phyloP scores from a whole-genome alignment of 1,140 invertebrate genomes.

The Microplitis demolitor region DNA sequence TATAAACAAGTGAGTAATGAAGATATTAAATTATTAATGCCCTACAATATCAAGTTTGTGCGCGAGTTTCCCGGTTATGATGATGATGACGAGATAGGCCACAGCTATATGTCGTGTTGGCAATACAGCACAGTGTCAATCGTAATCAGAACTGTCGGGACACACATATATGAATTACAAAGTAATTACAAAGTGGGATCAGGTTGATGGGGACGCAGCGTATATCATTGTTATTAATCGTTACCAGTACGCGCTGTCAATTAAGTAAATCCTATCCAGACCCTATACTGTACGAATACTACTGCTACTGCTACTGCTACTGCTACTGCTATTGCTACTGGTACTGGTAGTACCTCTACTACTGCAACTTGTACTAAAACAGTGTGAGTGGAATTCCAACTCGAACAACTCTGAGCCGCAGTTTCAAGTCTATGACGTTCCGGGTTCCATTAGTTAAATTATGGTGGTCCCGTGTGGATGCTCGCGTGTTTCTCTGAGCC shows the following conservation, averaged over 20 bases:
- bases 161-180: conserved; percentile 5
- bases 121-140: not conserved
- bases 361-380: too few relatives aligned
- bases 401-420: conserved; percentile 18
- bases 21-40: too few relatives aligned
- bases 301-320: too few relatives aligned
- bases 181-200: conserved; percentile 11
- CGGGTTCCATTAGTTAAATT: conserved; percentile 22
- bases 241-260: conserved; percentile 17
- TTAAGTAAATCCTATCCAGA: conserved; percentile 17
- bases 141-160: not conserved
- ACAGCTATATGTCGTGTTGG: not conserved
- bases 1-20: too few relatives aligned
- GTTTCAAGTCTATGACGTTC: conserved; percentile 18
- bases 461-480: conserved; percentile 17
- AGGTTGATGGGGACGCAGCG: conserved; percentile 10
- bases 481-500: conserved; percentile 11
- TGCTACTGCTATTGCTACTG: too few relatives aligned
- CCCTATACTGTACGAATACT: not conserved
- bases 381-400: conserved; percentile 18
- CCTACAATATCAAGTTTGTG: too few relatives aligned
- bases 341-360: too few relatives aligned
- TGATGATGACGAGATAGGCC: not conserved
- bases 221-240: conserved; percentile 24
- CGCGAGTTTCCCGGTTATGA: too few relatives aligned